phyloP scores from a whole-genome alignment of 2,113 vertebrate genomes.

The Leptobrachium leishanense region DNA sequence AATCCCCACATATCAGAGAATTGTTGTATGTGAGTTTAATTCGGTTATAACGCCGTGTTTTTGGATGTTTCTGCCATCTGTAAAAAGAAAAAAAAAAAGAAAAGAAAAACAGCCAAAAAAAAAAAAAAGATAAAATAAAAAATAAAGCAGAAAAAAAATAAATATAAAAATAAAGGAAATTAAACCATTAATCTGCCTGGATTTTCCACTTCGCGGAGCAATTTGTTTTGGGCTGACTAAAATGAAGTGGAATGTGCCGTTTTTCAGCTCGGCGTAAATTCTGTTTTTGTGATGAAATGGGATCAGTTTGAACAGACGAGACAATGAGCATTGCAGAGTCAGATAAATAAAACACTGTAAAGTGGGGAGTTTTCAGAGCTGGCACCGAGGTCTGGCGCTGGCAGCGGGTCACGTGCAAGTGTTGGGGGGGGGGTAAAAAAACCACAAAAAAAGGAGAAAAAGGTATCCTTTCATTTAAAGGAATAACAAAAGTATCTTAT shows the following conservation, averaged over 20 bases:
- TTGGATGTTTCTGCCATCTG: constrained; percentile 53
- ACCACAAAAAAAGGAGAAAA: constrained; percentile 57
- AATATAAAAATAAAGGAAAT: no score
- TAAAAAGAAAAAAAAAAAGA: constrained; percentile 18
- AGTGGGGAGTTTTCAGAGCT: constrained; percentile 62
- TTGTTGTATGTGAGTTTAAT: constrained; percentile 48
- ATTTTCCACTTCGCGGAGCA: constrained; percentile 69
- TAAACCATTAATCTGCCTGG: constrained; percentile 69
- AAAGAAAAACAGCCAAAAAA: constrained; percentile 32
- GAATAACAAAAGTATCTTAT: not conserved
- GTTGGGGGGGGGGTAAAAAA: constrained; percentile 2
- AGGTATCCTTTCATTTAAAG: constrained; percentile 43
- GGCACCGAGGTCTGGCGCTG: constrained; percentile 64
- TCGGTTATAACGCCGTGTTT: constrained; percentile 53
- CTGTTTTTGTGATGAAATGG: constrained; percentile 64
- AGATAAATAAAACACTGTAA: constrained; percentile 67
- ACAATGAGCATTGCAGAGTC: constrained; percentile 59
- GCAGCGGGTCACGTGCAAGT: constrained; percentile 60
- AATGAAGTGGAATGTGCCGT: constrained; percentile 64
- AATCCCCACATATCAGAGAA: constrained; percentile 50
- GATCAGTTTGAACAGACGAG: constrained; percentile 37
- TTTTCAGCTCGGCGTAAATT: constrained; percentile 51
- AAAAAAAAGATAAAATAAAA: constrained; percentile 51
- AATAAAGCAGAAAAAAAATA: constrained; percentile 53
- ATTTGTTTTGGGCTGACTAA: constrained; percentile 71